Conservation (phyloP, 2,888 invertebrate species). For the Hyppa rectilinea region DNA sequence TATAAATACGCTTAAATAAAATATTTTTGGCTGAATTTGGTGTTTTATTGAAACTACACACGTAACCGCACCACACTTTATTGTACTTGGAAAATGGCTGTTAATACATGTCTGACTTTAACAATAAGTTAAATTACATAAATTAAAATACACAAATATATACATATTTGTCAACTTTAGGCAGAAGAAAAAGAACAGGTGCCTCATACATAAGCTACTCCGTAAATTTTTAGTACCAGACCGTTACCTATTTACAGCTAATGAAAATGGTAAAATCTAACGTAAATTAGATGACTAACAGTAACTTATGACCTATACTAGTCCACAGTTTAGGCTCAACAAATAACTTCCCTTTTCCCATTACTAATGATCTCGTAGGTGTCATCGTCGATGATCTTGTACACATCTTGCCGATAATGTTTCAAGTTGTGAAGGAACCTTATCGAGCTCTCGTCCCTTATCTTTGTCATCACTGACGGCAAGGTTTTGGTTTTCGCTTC, state of each 20-base stretch:
- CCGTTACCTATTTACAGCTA: slow-evolving; percentile 19
- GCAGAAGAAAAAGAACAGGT: slow-evolving; percentile 15
- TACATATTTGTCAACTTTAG: slow-evolving; percentile 3
- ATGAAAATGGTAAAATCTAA: slow-evolving; percentile 38
- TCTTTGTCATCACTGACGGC: slow-evolving; percentile 92
- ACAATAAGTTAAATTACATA: slow-evolving; percentile 57
- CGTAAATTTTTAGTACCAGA: slow-evolving; percentile 22
- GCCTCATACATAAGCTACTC: slow-evolving; percentile 11
- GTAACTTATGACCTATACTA: slow-evolving; percentile 42
- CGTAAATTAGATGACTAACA: slow-evolving; percentile 48
- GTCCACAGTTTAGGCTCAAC: slow-evolving; percentile 76
- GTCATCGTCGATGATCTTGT: slow-evolving; percentile 92
- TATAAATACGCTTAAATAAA: slow-evolving; percentile 91
- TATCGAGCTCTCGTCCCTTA: slow-evolving; percentile 92
- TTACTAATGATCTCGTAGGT: slow-evolving; percentile 90
- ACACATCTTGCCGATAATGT: slow-evolving; percentile 92
- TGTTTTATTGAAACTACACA: slow-evolving; percentile 77
- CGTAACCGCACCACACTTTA: slow-evolving; percentile 55
- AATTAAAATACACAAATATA: slow-evolving; percentile 43
- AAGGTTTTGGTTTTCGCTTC: slow-evolving; percentile 91
- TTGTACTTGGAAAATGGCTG: slow-evolving; percentile 47
- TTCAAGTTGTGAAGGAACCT: slow-evolving; percentile 92
- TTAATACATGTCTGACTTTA: slow-evolving; percentile 57
- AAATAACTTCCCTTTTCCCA: slow-evolving; percentile 84
- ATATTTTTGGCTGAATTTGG: slow-evolving; percentile 89